phyloP scores from a whole-genome alignment of 2,888 invertebrate genomes.

The Diloba caeruleocephala region DNA sequence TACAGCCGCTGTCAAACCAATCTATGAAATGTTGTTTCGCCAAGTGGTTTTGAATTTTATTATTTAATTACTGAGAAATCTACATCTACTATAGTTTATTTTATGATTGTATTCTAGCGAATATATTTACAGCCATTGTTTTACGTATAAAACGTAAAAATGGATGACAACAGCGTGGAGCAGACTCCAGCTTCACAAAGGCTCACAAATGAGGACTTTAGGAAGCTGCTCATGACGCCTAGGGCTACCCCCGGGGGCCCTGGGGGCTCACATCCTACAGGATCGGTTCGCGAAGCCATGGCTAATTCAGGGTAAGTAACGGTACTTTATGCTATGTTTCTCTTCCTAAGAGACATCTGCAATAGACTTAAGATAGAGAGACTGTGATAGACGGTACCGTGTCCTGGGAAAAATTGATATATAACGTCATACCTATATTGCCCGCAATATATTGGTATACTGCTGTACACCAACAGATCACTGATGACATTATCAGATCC shows the following conservation, averaged over 20 bases:
- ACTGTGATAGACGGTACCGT: too few relatives aligned
- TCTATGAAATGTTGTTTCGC: constrained; percentile 3
- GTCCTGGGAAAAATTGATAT: too few relatives aligned
- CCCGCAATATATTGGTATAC: too few relatives aligned
- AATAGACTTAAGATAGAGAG: background rate
- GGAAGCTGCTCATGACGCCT: constrained; percentile 98
- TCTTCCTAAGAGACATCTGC: background rate
- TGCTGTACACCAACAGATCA: too few relatives aligned
- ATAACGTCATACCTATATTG: too few relatives aligned
- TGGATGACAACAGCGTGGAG: constrained; percentile 87
- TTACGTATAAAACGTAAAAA: constrained; percentile 61
- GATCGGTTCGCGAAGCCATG: constrained; percentile 92
- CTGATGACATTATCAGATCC: too few relatives aligned
- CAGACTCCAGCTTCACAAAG: constrained; percentile 93
- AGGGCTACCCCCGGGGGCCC: constrained; percentile 90
- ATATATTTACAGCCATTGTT: background rate
- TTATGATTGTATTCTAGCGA: constrained; percentile 1
- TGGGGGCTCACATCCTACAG: constrained; percentile 83
- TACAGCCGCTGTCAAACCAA: constrained; percentile 14
- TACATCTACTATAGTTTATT: background rate
- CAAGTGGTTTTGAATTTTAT: too few relatives aligned
- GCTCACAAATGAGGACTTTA: constrained; percentile 98
- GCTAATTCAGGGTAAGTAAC: constrained; percentile 89
- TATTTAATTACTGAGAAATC: constrained; percentile 1
- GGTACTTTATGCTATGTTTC: background rate